Evolutionary conservation across 2,888 invertebrate species (phyloP).

Genomic region (Nebria salina): DNA sequence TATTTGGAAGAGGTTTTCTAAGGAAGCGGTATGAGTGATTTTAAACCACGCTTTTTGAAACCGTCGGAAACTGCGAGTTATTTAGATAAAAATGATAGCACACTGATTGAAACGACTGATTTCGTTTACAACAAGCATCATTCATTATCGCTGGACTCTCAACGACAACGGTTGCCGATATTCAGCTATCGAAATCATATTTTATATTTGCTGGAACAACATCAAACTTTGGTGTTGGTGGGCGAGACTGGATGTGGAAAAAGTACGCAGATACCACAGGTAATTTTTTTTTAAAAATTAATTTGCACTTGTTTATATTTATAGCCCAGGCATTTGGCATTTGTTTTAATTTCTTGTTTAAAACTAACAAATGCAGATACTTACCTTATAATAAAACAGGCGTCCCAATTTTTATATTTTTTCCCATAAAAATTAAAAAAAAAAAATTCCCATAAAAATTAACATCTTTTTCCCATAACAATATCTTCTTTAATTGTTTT

Average conservation of each 20-base stretch:
- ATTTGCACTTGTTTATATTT: slow-evolving; percentile 12
- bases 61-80: slow-evolving; percentile 60
- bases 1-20: slow-evolving; percentile 7
- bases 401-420: neutral
- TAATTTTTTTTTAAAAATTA: slow-evolving; percentile 61
- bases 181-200: slow-evolving; percentile 87
- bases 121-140: slow-evolving; percentile 88
- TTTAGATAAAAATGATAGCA: slow-evolving; percentile 59
- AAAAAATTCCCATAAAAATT: neutral
- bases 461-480: neutral
- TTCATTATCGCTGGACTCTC: slow-evolving; percentile 83
- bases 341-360: neutral
- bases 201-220: slow-evolving; percentile 87
- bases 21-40: slow-evolving; percentile 57
- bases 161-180: slow-evolving; percentile 87
- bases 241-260: slow-evolving; percentile 98
- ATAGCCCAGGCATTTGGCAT: slow-evolving; percentile 25
- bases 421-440: neutral
- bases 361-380: neutral
- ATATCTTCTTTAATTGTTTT: too few species aligned
- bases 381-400: neutral
- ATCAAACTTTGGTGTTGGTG: slow-evolving; percentile 86
- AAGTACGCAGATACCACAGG: slow-evolving; percentile 95
- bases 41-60: slow-evolving; percentile 61
- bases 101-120: slow-evolving; percentile 56